These are phyloP conservation scores for Paracanthobrama guichenoti DNA, from an alignment of 2,113 vertebrate species.

Conservation along the genomic window DNA sequence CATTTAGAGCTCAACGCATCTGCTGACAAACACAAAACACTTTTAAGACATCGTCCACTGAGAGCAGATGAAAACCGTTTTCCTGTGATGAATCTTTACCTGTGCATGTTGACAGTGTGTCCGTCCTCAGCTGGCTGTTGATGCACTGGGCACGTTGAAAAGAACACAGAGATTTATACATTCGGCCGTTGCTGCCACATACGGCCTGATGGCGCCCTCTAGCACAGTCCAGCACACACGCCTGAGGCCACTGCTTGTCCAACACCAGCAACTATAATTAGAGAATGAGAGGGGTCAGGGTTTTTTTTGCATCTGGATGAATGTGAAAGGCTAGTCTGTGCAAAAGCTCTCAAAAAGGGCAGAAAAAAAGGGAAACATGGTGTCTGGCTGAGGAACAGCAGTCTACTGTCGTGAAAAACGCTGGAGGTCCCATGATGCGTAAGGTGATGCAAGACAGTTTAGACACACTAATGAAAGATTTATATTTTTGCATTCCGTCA, in stretches of 20 bases:
- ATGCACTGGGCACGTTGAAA: slow-evolving; percentile 70
- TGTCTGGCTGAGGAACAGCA: slow-evolving; percentile 5
- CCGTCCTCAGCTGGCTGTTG: slow-evolving; percentile 59
- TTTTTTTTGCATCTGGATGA: not conserved
- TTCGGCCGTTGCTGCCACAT: slow-evolving; percentile 68
- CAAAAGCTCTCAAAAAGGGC: not conserved
- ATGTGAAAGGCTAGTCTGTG: slow-evolving; percentile 14
- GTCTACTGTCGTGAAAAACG: not conserved
- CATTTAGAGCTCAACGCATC: slow-evolving; percentile 66
- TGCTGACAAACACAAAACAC: slow-evolving; percentile 32
- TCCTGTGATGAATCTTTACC: slow-evolving; percentile 45
- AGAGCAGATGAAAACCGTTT: not conserved
- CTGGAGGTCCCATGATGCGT: not conserved
- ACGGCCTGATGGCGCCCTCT: slow-evolving; percentile 61
- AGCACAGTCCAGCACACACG: slow-evolving; percentile 67
- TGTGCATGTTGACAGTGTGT: slow-evolving; percentile 58
- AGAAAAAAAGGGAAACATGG: not conserved
- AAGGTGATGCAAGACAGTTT: not conserved
- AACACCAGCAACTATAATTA: slow-evolving; percentile 10
- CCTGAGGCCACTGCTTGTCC: slow-evolving; percentile 41
- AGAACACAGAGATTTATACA: slow-evolving; percentile 67
- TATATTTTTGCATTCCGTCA: not conserved
- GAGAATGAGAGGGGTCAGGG: not conserved
- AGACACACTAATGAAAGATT: not conserved
- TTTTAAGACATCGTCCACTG: not conserved